Evolutionary conservation across 2,797 vertebrate species (phyloP).

Genomic region (Myoxocephalus aenaeus): DNA sequence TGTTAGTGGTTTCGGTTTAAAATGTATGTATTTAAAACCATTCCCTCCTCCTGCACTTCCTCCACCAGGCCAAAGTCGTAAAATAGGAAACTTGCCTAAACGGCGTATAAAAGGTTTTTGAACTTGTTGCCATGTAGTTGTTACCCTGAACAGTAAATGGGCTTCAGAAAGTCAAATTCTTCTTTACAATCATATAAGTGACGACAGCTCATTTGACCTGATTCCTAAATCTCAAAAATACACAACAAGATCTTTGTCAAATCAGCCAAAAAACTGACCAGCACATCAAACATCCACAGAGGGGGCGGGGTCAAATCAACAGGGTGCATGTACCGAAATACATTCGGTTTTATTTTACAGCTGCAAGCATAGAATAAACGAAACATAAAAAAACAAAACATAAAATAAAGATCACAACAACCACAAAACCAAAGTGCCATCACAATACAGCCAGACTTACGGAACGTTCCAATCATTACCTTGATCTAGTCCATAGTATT

Average conservation of each 20-base stretch:
- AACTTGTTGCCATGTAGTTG: conserved; percentile 12
- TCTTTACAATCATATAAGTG: not conserved
- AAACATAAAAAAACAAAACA: conserved; percentile 17
- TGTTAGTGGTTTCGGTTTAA: conserved; percentile 44
- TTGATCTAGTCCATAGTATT: conserved; percentile 99
- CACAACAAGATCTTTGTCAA: conserved; percentile 11
- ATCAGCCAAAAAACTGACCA: conserved; percentile 33
- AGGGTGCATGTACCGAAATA: conserved; percentile 47
- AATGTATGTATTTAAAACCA: conserved; percentile 36
- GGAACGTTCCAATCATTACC: conserved; percentile 88
- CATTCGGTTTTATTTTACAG: conserved; percentile 44
- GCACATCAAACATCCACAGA: conserved; percentile 59
- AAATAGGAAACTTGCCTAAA: conserved; percentile 22
- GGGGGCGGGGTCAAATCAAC: conserved; percentile 50
- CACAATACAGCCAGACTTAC: conserved; percentile 67
- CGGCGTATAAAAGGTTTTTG: not conserved
- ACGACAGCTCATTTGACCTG: not conserved
- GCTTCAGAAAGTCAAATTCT: too few relatives aligned
- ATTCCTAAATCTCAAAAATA: not conserved
- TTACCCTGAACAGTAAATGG: conserved; percentile 7
- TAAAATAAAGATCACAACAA: conserved; percentile 74
- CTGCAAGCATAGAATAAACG: conserved; percentile 63
- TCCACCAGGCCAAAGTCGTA: conserved; percentile 17
- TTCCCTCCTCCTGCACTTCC: conserved; percentile 31
- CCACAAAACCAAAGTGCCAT: conserved; percentile 74